phyloP scores from a whole-genome alignment of 2,797 vertebrate genomes.

The Euphonia xanthogaster region DNA sequence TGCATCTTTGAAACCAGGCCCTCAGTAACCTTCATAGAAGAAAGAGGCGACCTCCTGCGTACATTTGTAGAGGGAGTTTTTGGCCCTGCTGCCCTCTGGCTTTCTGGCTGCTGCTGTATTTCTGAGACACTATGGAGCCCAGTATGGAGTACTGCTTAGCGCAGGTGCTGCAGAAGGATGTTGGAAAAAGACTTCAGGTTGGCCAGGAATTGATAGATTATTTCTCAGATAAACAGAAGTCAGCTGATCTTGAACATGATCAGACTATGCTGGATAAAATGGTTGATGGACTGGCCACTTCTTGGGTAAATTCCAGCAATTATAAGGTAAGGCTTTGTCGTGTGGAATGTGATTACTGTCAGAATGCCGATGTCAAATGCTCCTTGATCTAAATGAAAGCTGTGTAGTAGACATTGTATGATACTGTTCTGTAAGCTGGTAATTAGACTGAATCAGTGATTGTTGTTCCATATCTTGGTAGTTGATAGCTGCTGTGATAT shows the following conservation, averaged over 20 bases:
- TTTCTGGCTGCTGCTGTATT: slow-evolving; percentile 66
- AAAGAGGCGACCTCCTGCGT: slow-evolving; percentile 74
- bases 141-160: slow-evolving; percentile 92
- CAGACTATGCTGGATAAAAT: slow-evolving; percentile 95
- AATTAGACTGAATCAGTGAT: background rate
- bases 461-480: background rate
- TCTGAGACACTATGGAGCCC: slow-evolving; percentile 84
- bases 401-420: background rate
- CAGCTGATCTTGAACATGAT: slow-evolving; percentile 93
- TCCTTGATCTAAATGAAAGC: background rate
- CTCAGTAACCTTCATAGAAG: slow-evolving; percentile 80
- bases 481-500: background rate
- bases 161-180: slow-evolving; percentile 94
- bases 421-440: background rate
- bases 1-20: slow-evolving; percentile 83
- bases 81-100: slow-evolving; percentile 73
- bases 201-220: slow-evolving; percentile 95
- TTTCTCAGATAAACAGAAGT: slow-evolving; percentile 92
- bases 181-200: slow-evolving; percentile 93
- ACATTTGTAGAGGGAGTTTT: slow-evolving; percentile 68
- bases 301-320: slow-evolving; percentile 98
- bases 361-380: background rate
- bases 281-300: slow-evolving; percentile 93
- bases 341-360: background rate
- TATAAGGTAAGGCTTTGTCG: slow-evolving; percentile 88